Evolutionary conservation across 2,888 invertebrate species (phyloP), one percentile per base, ranked within the genome.

Genomic region (Hirtodrosophila duncani): DNA sequence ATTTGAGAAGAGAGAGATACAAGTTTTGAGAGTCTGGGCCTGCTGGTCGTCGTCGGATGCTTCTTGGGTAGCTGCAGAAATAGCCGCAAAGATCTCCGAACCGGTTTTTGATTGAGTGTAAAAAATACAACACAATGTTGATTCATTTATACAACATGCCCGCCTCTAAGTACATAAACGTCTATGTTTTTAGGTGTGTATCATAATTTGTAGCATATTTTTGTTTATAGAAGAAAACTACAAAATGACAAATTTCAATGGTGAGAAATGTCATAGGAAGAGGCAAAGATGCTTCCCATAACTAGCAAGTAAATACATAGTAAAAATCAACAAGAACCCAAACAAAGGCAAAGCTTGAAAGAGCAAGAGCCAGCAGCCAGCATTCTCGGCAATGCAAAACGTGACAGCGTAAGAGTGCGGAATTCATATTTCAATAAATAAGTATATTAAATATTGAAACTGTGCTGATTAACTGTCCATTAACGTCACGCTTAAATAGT

Each of bases 401-500:
- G 46, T 41, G 65, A 50, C 51, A 30, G 55, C 13, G 45, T 39
- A 34, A 43, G 41, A 51, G 30, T n/a, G 53, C 24, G 43, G 16
- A 26, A 34, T 34, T 17, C 38, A 27, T 48, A 48, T 70, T n/a
- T n/a, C n/a, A n/a, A n/a, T n/a, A n/a, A n/a, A n/a, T n/a, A n/a
- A n/a, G n/a, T n/a, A n/a, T 57, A 72, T 67, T 74, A 51, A 70
- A 56, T 59, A 61, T 41, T 51, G 29, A 58, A 67, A 50, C 33
- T 14, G 4, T 24, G 18, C 43, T 44, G 56, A 58, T 56, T 56
- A 49, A 43, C 29, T 3, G 11, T 24, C 36, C 9, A 31, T 49
- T 59, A 58, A 37, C 24, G 41, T 23, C 46, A 56, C 30, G 18
- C 37, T 27, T 23, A 17, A 13, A 27, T 27, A 18, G 20, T 7